Conservation (phyloP, 2,888 invertebrate genomes). For the Syritta pipiens region DNA sequence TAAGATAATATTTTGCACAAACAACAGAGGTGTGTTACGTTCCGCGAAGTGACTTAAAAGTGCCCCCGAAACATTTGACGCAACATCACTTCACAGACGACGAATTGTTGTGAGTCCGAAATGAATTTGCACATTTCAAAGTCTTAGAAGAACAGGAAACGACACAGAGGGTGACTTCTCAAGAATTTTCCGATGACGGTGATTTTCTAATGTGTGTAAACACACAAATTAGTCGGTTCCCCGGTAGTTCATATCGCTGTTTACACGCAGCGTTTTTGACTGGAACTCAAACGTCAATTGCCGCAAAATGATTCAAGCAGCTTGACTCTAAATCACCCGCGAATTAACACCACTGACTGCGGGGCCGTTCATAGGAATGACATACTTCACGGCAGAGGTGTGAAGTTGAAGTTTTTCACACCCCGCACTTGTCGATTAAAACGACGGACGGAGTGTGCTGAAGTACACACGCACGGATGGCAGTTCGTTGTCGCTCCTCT, state of each 20-base stretch:
- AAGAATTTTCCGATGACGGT: too few relatives aligned
- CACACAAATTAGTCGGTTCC: slow-evolving; percentile 1
- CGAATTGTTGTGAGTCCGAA: not conserved
- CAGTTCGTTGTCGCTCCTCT: not conserved
- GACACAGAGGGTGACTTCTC: too few relatives aligned
- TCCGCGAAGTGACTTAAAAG: not conserved
- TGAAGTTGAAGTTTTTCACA: slow-evolving; percentile 1
- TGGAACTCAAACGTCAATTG: slow-evolving; percentile 2
- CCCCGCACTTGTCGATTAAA: too few relatives aligned
- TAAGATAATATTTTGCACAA: not conserved
- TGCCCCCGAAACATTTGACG: slow-evolving; percentile 14
- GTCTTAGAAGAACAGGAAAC: too few relatives aligned
- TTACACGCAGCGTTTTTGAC: not conserved
- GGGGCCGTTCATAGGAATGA: slow-evolving; percentile 1
- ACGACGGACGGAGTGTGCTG: too few relatives aligned
- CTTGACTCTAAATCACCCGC: not conserved
- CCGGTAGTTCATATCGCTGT: not conserved
- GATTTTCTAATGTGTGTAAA: slow-evolving; percentile 7
- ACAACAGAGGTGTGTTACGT: not conserved
- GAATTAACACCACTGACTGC: not conserved
- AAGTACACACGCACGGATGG: not conserved
- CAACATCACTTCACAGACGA: not conserved
- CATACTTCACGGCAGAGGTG: slow-evolving; percentile 12
- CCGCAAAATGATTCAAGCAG: slow-evolving; percentile 7
- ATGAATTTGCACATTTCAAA: too few relatives aligned